Conservation (phyloP, 2,113 vertebrate species). For the Pionites leucogaster region DNA sequence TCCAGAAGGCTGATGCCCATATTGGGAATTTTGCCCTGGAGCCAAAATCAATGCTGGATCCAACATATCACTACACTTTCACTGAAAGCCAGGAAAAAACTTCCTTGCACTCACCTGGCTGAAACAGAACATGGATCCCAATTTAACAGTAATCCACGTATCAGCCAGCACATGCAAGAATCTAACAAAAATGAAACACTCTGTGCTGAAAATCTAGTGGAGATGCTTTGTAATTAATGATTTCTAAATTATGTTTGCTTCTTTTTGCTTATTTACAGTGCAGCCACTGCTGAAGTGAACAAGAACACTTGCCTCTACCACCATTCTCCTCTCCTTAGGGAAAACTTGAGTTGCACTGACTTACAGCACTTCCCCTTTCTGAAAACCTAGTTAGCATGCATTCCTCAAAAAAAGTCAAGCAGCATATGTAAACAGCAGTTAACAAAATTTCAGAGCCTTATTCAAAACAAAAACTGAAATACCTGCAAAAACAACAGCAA, state of each 20-base stretch:
- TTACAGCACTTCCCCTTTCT: background rate
- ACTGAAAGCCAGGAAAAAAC: background rate
- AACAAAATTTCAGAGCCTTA: background rate
- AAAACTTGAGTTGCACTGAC: background rate
- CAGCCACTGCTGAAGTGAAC: background rate
- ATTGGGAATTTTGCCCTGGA: background rate
- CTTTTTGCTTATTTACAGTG: background rate
- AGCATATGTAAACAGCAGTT: background rate
- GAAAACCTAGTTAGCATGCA: background rate
- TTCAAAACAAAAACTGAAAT: background rate
- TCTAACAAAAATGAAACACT: background rate
- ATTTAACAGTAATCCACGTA: background rate
- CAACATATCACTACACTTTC: background rate
- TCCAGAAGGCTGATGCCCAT: background rate
- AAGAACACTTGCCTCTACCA: background rate
- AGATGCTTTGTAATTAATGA: background rate
- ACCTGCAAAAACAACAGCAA: background rate
- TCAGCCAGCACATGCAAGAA: background rate
- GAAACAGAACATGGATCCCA: background rate
- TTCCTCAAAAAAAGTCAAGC: background rate
- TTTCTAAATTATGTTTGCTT: background rate
- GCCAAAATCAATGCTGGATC: background rate
- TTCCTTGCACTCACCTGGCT: background rate
- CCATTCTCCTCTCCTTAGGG: background rate
- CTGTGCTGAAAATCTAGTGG: background rate